Evolutionary conservation across 1,140 invertebrate genomes (phyloP).

Genomic region (Tetramorium parvispinum): DNA sequence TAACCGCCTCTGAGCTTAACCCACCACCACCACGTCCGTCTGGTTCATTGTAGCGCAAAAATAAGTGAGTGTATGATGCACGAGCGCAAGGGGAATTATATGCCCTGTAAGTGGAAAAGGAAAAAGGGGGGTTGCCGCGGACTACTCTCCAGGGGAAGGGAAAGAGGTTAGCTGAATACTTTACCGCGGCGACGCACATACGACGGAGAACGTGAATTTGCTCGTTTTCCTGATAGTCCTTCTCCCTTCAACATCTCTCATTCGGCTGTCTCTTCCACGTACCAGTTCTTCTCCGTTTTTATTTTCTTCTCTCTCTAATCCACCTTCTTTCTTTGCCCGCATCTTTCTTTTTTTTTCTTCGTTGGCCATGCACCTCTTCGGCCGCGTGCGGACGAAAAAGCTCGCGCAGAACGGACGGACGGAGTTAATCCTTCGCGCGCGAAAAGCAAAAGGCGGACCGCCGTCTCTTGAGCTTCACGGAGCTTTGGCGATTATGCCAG

Average conservation of each 20-base stretch:
- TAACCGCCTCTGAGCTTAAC: constrained; percentile 72
- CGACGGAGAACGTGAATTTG: constrained; percentile 58
- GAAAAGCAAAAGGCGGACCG: constrained; percentile 72
- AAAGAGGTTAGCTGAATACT: constrained; percentile 61
- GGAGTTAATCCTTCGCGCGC: constrained; percentile 71
- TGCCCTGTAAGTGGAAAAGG: constrained; percentile 76
- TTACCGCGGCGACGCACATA: constrained; percentile 60
- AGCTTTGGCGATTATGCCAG: constrained; percentile 70
- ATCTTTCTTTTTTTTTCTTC: constrained; percentile 9
- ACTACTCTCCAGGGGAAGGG: constrained; percentile 56
- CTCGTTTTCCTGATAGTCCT: constrained; percentile 39
- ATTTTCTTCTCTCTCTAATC: constrained; percentile 15
- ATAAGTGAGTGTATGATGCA: constrained; percentile 83
- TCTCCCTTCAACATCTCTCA: constrained; percentile 27
- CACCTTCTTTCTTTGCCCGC: neutral
- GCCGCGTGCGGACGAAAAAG: constrained; percentile 43
- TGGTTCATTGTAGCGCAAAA: constrained; percentile 81
- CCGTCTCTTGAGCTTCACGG: constrained; percentile 70
- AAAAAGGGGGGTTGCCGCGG: constrained; percentile 74
- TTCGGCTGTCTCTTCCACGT: neutral
- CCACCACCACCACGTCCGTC: constrained; percentile 70
- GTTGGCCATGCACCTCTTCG: neutral
- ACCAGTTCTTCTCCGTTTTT: constrained; percentile 15
- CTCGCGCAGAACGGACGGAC: constrained; percentile 51
- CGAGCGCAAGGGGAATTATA: constrained; percentile 79